phyloP scores from a whole-genome alignment of 2,113 vertebrate species.

The Corvus cornix region DNA sequence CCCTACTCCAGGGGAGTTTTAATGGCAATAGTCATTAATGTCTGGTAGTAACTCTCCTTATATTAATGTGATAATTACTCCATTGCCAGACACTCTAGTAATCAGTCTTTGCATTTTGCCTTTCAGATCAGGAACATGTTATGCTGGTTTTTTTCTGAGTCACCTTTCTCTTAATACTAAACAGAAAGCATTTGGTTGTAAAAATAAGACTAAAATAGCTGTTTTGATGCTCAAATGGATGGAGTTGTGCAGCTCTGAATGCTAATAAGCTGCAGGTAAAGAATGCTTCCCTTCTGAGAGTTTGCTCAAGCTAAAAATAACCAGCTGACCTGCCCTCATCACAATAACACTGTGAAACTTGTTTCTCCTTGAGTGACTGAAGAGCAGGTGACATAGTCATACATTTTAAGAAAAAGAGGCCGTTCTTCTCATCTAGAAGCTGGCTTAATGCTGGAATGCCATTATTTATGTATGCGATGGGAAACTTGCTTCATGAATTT shows the following conservation, averaged over 20 bases:
- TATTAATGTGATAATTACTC: neutral
- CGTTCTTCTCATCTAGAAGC: neutral
- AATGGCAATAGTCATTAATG: neutral
- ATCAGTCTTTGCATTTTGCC: neutral
- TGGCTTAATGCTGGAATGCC: neutral
- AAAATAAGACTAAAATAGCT: slow-evolving; percentile 36
- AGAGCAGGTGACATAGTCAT: neutral
- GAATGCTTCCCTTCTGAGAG: slow-evolving; percentile 33
- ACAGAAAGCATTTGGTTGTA: neutral
- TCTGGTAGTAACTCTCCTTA: neutral
- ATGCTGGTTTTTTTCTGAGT: neutral
- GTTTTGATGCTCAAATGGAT: slow-evolving; percentile 6
- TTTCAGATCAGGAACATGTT: neutral
- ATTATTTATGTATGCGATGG: neutral
- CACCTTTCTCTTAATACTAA: neutral
- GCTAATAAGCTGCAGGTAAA: slow-evolving; percentile 54
- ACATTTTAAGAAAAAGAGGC: neutral
- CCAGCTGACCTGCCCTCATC: slow-evolving; percentile 39
- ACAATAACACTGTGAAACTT: slow-evolving; percentile 10
- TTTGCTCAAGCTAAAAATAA: slow-evolving; percentile 48
- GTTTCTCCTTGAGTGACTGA: slow-evolving; percentile 31
- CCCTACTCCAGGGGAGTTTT: neutral
- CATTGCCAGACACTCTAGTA: neutral
- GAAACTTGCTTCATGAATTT: neutral
- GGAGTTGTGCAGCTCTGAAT: slow-evolving; percentile 38